Evolutionary conservation across 2,888 invertebrate species (phyloP), one percentile per base, ranked within the genome.

Genomic region (Rhaphigaster nebulosa): DNA sequence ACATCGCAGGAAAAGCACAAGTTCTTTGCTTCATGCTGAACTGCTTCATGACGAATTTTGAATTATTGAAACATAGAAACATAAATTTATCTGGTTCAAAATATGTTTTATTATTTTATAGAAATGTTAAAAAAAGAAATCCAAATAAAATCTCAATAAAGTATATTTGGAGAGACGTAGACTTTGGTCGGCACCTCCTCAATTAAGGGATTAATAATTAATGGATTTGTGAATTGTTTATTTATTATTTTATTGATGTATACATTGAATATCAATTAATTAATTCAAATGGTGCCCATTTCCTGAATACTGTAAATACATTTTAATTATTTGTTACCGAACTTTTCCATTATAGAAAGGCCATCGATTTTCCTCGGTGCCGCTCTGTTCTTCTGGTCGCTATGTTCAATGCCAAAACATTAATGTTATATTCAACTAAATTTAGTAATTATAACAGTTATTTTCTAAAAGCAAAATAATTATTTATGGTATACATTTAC

Each of bases 311-410:
- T 12, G 70, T 38, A 38, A 76, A 76, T 76, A 76, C 20, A 26
- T 20, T 38, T 76, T 76, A 76, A 76, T 76, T 76, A 76, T 76
- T 76, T 34, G 34, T 34, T 76, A 76, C 70, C 70, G 20, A 76
- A 76, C 70, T 76, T 76, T 76, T 76, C 70, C 70, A 76, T 76
- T 76, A 76, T 38, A 76, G 18, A 76, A 34, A 76, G 70, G 6
- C 12, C 18, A 76, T 76, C 38, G 70, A 76, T 76, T 76, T 38
- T 29, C 70, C 38, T 20, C 70, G 6, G 34, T 29, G 34, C 2
- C 20, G 5, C 8, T 38, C 70, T 34, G 10, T 34, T 34, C 20
- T 76, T 23, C 23, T 38, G 18, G 70, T 38, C 70, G 1, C 34
- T 38, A 76, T 38, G 23, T 38, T 76, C 70, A 38, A 38, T 20